These are phyloP conservation scores for Mixornis gularis DNA, from an alignment of 2,113 vertebrate species.

Conservation along the genomic window DNA sequence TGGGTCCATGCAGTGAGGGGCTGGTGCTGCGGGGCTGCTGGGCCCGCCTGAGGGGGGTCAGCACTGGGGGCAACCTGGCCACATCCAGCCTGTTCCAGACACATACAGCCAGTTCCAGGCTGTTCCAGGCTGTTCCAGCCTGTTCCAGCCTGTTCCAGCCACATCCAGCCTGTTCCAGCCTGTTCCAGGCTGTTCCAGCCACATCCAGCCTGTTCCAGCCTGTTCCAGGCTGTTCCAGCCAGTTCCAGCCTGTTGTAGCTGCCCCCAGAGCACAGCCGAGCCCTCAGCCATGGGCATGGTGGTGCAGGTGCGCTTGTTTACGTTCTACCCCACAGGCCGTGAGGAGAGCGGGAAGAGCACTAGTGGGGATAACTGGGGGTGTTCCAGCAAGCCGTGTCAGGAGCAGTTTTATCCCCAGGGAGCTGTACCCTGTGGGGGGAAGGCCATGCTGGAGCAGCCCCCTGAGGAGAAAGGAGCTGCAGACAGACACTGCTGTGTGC, in stretches of 20 bases:
- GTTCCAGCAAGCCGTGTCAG: fast-evolving
- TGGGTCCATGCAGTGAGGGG: fast-evolving
- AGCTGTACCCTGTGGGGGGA: fast-evolving
- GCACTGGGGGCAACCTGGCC: fast-evolving
- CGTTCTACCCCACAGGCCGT: fast-evolving
- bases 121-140: too few species aligned
- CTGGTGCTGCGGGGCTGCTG: fast-evolving
- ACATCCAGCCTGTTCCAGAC: too few species aligned
- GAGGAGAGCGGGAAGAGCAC: fast-evolving
- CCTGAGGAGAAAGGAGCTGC: fast-evolving
- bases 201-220: too few species aligned
- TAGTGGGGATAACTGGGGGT: fast-evolving
- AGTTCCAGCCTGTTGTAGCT: too few species aligned
- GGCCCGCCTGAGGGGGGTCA: fast-evolving
- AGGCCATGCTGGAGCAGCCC: fast-evolving
- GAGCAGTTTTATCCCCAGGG: fast-evolving
- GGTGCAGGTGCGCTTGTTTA: fast-evolving
- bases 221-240: fast-evolving
- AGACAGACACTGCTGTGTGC: not conserved
- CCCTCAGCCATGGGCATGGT: fast-evolving
- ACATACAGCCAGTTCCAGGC: not conserved
- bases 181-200: fast-evolving
- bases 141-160: too few species aligned
- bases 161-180: not conserved
- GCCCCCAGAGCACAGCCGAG: fast-evolving